Percentiles rank a stretch among this genome's conserved stretches.
Conservation (phyloP, 2,113 vertebrate species). For the Eleginops maclovinus region DNA sequence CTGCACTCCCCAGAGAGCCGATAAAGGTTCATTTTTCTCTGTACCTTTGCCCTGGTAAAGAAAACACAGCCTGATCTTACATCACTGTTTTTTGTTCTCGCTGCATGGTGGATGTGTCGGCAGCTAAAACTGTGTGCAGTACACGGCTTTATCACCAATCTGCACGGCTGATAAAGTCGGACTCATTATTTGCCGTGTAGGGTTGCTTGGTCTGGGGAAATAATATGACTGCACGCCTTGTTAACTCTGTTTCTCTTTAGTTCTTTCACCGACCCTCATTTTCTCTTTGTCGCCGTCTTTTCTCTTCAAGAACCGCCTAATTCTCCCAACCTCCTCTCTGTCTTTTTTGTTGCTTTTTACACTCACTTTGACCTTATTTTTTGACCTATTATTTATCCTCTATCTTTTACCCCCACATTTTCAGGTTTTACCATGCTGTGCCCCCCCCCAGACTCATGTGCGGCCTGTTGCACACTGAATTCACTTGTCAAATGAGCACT, state of each 20-base stretch:
- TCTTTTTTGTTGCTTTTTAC: slow-evolving; percentile 24
- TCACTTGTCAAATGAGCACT: slow-evolving; percentile 51
- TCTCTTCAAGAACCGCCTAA: slow-evolving; percentile 24
- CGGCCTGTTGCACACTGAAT: slow-evolving; percentile 34
- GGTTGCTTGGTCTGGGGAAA: slow-evolving; percentile 46
- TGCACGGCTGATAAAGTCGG: slow-evolving; percentile 53
- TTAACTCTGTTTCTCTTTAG: slow-evolving; percentile 50
- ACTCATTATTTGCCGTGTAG: slow-evolving; percentile 59
- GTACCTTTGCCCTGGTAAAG: slow-evolving; percentile 1
- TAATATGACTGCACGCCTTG: slow-evolving; percentile 56
- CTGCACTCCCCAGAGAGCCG: background rate
- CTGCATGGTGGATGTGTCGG: slow-evolving; percentile 20
- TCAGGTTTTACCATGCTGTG: background rate
- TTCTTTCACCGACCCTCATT: slow-evolving; percentile 22
- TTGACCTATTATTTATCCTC: slow-evolving; percentile 38
- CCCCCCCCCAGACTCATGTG: slow-evolving; percentile 26
- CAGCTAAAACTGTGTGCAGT: slow-evolving; percentile 17
- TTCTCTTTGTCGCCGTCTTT: slow-evolving; percentile 27
- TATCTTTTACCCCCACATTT: background rate
- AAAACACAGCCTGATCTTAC: background rate
- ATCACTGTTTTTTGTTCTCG: background rate
- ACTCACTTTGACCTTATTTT: slow-evolving; percentile 12
- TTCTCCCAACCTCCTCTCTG: slow-evolving; percentile 2
- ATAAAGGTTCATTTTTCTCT: background rate
- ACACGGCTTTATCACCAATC: slow-evolving; percentile 52